Percentiles rank a stretch among this genome's conserved stretches.
phyloP scores from a whole-genome alignment of 2,888 invertebrate species.

The Patella depressa region DNA sequence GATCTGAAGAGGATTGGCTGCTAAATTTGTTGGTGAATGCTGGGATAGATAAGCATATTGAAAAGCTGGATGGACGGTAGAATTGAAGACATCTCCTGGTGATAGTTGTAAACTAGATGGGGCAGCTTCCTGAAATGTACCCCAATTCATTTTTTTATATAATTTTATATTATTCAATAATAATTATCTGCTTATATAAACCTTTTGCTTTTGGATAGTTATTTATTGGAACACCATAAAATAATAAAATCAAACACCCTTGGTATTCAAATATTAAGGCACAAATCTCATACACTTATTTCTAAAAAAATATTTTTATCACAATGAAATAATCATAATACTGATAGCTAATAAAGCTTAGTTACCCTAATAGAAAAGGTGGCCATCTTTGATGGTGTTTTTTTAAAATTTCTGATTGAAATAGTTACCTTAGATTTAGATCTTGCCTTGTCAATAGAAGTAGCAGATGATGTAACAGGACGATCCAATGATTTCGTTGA shows the following conservation, averaged over 20 bases:
- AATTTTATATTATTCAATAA: background rate
- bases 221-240: too few relatives aligned
- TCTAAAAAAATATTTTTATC: too few relatives aligned
- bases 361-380: too few relatives aligned
- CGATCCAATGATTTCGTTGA: slow-evolving; percentile 1
- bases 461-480: slow-evolving; percentile 3
- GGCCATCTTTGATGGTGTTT: too few relatives aligned
- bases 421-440: background rate
- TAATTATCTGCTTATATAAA: too few relatives aligned
- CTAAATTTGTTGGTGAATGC: slow-evolving; percentile 21
- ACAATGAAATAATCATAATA: too few relatives aligned
- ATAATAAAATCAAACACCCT: too few relatives aligned
- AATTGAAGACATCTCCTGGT: slow-evolving; percentile 19
- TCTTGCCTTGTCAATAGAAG: background rate
- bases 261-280: too few relatives aligned
- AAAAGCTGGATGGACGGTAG: slow-evolving; percentile 44
- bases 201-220: too few relatives aligned
- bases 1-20: slow-evolving; percentile 37
- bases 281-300: too few relatives aligned
- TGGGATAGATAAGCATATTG: slow-evolving; percentile 26
- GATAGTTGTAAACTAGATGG: slow-evolving; percentile 21
- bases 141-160: background rate
- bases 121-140: slow-evolving; percentile 18
- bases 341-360: too few relatives aligned
- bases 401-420: too few relatives aligned